Evolutionary conservation across 2,888 invertebrate species (phyloP), one percentile per base, ranked within the genome.

Genomic region (Thymelicus sylvestris): DNA sequence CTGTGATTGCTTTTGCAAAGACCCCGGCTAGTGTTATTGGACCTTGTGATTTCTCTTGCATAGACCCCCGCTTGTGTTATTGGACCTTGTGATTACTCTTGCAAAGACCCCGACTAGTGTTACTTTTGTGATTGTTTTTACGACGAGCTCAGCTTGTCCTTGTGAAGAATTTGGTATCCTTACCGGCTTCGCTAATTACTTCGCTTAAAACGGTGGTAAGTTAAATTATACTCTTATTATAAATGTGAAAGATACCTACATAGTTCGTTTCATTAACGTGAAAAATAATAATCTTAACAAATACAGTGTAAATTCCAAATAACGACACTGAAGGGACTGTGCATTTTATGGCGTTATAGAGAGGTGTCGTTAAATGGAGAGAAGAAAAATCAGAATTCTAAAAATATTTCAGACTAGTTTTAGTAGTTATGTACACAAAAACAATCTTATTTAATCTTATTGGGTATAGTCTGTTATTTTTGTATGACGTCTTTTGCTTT

Each of bases 311-410:
- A 55, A 55, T 19, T 55, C 55, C 24, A 55, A 19, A 55, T 57
- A 57, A 19, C 19, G 19, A 19, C 19, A 19, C 19, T 19, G 19
- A 19, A 19, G 19, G 19, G 19, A 19, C 19, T 12, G 10, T 31
- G 57, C 57, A 57, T 57, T 57, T 57, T 57, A 57, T 57, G 57
- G 57, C 31, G 31, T 57, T 57, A 57, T 57, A 57, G 57, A 57
- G 57, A 57, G 57, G 15, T 55, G 55, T 55, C 31, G 31, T 57
- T 57, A 57, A 57, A 57, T 57, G 57, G 57, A 57, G 57, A 57
- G 57, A 31, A 31, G 31, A 57, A 31, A 52, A 52, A 52, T 52
- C 50, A 52, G 50, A 52, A 48, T 48, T 48, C 50, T 52, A 52
- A 15, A 19, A 19, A 19, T 19, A 19, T 19, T 19, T 19, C 19